Evolutionary conservation across 2,113 vertebrate species (phyloP), one percentile per base, ranked within the genome.

Genomic region (Planiliza haematocheilus): DNA sequence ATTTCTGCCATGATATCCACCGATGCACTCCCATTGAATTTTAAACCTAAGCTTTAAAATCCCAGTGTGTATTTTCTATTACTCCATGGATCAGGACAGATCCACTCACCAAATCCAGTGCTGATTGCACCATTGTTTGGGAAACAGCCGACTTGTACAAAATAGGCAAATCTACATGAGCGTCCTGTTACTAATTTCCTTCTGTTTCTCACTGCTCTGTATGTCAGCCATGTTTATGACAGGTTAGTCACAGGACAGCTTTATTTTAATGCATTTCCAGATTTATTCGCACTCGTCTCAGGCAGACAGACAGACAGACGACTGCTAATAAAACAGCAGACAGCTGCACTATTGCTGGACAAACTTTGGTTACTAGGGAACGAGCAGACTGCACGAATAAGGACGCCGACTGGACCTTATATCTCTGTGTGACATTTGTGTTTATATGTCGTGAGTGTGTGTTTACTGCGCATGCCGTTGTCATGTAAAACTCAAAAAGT

Each of bases 331-430:
- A 61, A 79, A 50, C 55, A 34, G 43, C 7, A 66, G 60, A 56
- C 70, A 48, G 52, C 36, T 65, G 78, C 67, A 83, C 21, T 43
- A 34, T 66, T 58, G 70, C 70, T 60, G 60, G 57, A 65, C 48
- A 57, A 71, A 59, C 62, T 77, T 70, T 49, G 46, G 85, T 88
- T 85, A 75, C 85, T 75, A 89, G 69, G 85, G 74, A 81, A 88
- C 87, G 39, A 75, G 63, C 61, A 60, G 61, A 73, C 48, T 65
- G 39, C 66, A 63, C 21, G 17, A 59, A 38, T 50, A 69, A 63
- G 69, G 70, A 71, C 43, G n/a, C 57, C 64, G 62, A 46, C 52
- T 62, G 36, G n/a, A n/a, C n/a, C n/a, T n/a, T n/a, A n/a, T 60
- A 37, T 38, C 14, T 41, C 8, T 57, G 17, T 41, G 48, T 50